Base-by-base conservation (phyloP, 2,797 vertebrate genomes). In the Coilia nasus region DNA sequence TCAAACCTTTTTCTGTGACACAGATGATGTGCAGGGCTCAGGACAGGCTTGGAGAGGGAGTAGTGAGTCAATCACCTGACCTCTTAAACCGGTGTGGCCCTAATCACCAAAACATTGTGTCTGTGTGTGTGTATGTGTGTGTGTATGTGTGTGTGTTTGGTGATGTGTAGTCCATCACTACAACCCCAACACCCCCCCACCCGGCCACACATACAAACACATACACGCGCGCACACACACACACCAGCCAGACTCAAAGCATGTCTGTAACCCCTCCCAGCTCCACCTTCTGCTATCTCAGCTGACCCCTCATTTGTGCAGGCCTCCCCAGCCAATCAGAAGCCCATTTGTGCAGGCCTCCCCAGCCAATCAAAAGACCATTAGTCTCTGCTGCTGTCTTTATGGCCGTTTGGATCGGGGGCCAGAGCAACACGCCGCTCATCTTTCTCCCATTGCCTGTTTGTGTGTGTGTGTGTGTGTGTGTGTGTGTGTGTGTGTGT, bases 341-440 rank as follows among this genome's bases (percentile, higher is more conserved):
- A 5, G 35, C 35, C 35, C 35, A 41, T 5, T 41, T 2, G 2
- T 41, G 35, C 5, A 87, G 88, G 91, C 92, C 90, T 92, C 89
- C 86, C 84, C 6, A 80, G 87, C 89, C 87, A 92, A 93, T 94
- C 91, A 94, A 89, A 89, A 86, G 83, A 71, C 90, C 92, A 95
- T 94, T 94, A 91, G 92, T 94, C 92, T 94, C 92, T 86, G 94
- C 94, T 92, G 91, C 89, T 91, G 83, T 90, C 89, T 92, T 93
- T 91, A 93, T 91, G 90, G 92, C 88, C 64, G 15, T 31, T 83
- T 82, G 87, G 84, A n/a, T 25, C 86, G 90, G 85, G 28, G 89
- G 82, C 86, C 90, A 89, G 87, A 90, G 91, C 89, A 91, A 88
- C 82, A 83, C 46, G 62, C 11, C 87, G 75, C 84, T 85, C 84